phyloP scores from a whole-genome alignment of 2,797 vertebrate species.

The Gymnodraco acuticeps region DNA sequence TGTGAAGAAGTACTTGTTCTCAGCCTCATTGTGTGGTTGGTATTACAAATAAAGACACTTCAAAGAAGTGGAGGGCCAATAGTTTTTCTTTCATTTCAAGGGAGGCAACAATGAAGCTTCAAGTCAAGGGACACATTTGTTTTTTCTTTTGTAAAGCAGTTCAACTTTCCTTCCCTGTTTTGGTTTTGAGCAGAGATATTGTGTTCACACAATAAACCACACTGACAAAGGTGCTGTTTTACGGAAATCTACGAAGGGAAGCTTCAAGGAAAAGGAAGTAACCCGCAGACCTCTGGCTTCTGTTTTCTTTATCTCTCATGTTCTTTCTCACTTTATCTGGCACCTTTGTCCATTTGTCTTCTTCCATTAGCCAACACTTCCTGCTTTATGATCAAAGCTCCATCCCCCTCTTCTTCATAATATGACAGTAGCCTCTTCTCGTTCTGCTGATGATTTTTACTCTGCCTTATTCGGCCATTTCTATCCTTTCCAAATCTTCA shows the following conservation, averaged over 20 bases:
- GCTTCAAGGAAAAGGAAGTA: slow-evolving; percentile 2
- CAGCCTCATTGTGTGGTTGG: not conserved
- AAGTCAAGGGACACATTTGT: not conserved
- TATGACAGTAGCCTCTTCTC: not conserved
- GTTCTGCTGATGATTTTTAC: not conserved
- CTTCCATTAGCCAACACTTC: not conserved
- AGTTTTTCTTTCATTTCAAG: slow-evolving; percentile 4
- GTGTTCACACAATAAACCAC: slow-evolving; percentile 27
- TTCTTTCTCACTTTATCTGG: not conserved
- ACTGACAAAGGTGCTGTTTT: slow-evolving; percentile 4
- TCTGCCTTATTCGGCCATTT: not conserved
- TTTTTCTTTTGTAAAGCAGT: slow-evolving; percentile 11
- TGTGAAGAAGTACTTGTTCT: not conserved
- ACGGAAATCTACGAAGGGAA: not conserved
- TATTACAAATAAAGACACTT: slow-evolving; percentile 4
- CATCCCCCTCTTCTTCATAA: not conserved
- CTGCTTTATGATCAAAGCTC: not conserved
- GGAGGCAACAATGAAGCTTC: not conserved
- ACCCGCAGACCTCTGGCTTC: not conserved
- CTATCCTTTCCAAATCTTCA: slow-evolving; percentile 18
- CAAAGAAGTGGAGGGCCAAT: not conserved
- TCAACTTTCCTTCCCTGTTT: slow-evolving; percentile 26
- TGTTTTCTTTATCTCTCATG: not conserved
- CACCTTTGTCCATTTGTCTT: not conserved
- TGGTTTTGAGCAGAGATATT: slow-evolving; percentile 29